These are phyloP conservation scores for Teleopsis dalmanni DNA, from an alignment of 1,140 invertebrate genomes.

Conservation along the genomic window DNA sequence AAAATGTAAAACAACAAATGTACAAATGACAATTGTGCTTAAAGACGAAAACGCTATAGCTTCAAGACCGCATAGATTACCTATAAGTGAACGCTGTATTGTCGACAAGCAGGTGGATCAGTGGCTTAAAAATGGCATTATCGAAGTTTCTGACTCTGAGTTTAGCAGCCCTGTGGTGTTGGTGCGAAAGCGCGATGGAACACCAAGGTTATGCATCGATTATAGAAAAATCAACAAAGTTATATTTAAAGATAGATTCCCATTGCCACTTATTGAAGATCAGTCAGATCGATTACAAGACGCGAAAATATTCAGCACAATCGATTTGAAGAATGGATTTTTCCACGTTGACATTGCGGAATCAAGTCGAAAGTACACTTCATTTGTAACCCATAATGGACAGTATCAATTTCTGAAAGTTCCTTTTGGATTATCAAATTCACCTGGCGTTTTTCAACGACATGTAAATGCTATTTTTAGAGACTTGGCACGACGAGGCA, in stretches of 20 bases:
- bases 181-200: conserved; percentile 16
- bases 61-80: conserved; percentile 16
- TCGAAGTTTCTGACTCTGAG: conserved; percentile 19
- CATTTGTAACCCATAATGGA: conserved; percentile 10
- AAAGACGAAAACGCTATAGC: conserved; percentile 19
- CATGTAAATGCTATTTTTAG: conserved; percentile 10
- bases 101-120: conserved; percentile 15
- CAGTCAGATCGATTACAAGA: conserved; percentile 6
- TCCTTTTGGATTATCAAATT: conserved; percentile 13
- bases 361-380: conserved; percentile 7
- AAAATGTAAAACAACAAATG: conserved; percentile 1
- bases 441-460: conserved; percentile 8
- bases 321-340: conserved; percentile 9
- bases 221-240: conserved; percentile 16
- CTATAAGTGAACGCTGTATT: too few relatives aligned
- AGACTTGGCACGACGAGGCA: not conserved
- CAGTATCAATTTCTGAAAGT: conserved; percentile 11
- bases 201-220: conserved; percentile 16
- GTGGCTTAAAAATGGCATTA: conserved; percentile 21
- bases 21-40: conserved; percentile 18
- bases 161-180: conserved; percentile 20
- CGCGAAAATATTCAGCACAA: conserved; percentile 6
- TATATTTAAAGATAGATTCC: conserved; percentile 1
- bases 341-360: conserved; percentile 7
- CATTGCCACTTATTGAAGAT: conserved; percentile 8